Evolutionary conservation across 1,140 invertebrate species (phyloP).

Genomic region (Drosophila virilis): DNA sequence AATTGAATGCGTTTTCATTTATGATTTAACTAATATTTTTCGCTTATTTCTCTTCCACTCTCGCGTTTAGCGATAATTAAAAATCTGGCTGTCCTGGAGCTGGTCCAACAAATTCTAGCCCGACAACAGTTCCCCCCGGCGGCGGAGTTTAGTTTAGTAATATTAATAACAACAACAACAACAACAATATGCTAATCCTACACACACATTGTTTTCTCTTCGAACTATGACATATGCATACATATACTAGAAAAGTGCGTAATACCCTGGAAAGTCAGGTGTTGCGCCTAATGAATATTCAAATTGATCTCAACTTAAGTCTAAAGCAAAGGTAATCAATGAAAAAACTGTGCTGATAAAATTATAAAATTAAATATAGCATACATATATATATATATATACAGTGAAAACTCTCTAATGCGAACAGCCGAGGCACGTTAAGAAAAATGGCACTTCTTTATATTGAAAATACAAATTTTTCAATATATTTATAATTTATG

Average conservation of each 20-base stretch:
- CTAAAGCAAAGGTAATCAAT: conserved; percentile 36
- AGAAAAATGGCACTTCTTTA: no score
- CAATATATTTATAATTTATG: no score
- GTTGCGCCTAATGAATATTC: conserved; percentile 47
- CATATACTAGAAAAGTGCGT: neutral
- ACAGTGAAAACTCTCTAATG: conserved; percentile 5
- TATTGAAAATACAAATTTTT: no score
- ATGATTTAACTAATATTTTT: conserved; percentile 28
- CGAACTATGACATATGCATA: neutral
- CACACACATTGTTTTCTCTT: conserved; percentile 12
- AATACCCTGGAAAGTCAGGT: conserved; percentile 7
- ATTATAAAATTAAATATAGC: neutral
- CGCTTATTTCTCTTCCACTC: conserved; percentile 10
- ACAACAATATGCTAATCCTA: conserved; percentile 3
- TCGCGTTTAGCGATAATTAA: conserved; percentile 63
- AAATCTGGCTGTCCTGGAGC: conserved; percentile 7
- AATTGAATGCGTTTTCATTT: conserved; percentile 8
- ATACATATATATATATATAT: neutral
- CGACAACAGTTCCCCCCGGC: conserved; percentile 4
- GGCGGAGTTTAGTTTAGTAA: conserved; percentile 2
- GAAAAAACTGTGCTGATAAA: conserved; percentile 17
- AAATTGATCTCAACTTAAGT: conserved; percentile 72
- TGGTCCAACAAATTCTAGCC: neutral
- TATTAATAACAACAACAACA: neutral
- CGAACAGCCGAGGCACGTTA: neutral